Evolutionary conservation across 1,140 invertebrate genomes (phyloP).

Genomic region (Pachyrhynchus sulphureomaculatus): DNA sequence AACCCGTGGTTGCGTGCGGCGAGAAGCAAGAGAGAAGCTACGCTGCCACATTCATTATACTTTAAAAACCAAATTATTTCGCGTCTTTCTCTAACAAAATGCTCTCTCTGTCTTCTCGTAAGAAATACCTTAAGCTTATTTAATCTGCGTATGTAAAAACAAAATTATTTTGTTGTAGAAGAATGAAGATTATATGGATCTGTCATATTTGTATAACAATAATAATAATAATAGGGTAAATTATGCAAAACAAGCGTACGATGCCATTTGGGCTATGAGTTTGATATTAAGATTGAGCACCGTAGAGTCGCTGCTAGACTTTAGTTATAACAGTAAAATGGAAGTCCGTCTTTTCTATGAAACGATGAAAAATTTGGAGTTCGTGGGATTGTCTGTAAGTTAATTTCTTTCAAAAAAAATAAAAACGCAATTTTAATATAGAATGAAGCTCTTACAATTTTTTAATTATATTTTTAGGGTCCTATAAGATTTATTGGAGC

Average conservation of each 20-base stretch:
- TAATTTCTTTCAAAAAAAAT: background rate
- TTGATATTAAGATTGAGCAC: slow-evolving; percentile 58
- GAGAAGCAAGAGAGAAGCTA: too few species aligned
- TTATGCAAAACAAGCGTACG: slow-evolving; percentile 79
- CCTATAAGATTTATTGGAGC: slow-evolving; percentile 83
- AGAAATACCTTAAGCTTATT: too few species aligned
- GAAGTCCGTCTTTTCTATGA: slow-evolving; percentile 68
- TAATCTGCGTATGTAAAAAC: too few species aligned
- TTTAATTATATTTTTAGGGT: slow-evolving; percentile 66
- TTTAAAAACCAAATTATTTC: too few species aligned
- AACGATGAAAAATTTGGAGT: slow-evolving; percentile 71
- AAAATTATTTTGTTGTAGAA: too few species aligned
- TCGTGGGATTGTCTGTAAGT: slow-evolving; percentile 81
- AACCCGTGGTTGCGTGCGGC: too few species aligned
- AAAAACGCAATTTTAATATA: background rate
- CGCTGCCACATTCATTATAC: too few species aligned
- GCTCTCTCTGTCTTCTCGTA: too few species aligned
- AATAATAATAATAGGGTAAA: too few species aligned
- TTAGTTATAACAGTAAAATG: slow-evolving; percentile 69
- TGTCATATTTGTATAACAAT: too few species aligned
- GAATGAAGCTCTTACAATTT: background rate
- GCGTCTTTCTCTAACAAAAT: too few species aligned
- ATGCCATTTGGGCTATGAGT: slow-evolving; percentile 87
- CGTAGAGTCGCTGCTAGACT: slow-evolving; percentile 49
- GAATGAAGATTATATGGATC: too few species aligned